Percentiles rank a stretch among this genome's conserved stretches.
Conservation (phyloP, 2,888 invertebrate genomes). For the Leptinotarsa tumamoca region DNA sequence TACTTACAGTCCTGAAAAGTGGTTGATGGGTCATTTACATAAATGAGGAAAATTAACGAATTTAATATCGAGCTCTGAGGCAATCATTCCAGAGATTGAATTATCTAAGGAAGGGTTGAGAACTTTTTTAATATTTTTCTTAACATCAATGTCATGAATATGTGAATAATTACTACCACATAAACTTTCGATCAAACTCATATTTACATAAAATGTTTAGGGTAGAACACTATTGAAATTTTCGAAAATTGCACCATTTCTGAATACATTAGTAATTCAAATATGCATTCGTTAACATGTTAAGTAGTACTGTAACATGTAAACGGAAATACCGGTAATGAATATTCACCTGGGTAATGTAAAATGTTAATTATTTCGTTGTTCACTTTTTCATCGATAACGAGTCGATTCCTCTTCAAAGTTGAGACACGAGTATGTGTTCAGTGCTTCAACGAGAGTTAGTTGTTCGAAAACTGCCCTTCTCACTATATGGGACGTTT, state of each 20-base stretch:
- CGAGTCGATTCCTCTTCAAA: neutral
- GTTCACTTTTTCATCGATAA: neutral
- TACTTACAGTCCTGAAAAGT: too few species aligned
- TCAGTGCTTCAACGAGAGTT: neutral
- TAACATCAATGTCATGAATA: too few species aligned
- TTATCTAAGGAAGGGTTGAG: too few species aligned
- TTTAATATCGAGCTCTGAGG: too few species aligned
- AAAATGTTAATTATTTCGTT: neutral
- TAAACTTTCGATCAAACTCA: too few species aligned
- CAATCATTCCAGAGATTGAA: too few species aligned
- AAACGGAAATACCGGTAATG: constrained; percentile 14
- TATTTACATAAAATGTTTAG: too few species aligned
- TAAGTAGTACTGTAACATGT: neutral
- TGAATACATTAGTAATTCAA: neutral
- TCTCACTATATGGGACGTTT: neutral
- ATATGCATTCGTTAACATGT: neutral
- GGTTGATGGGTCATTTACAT: too few species aligned
- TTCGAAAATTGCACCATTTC: neutral
- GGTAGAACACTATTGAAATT: neutral
- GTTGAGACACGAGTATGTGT: neutral
- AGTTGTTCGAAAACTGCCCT: constrained; percentile 2
- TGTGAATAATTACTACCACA: too few species aligned
- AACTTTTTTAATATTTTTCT: too few species aligned
- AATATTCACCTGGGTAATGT: constrained; percentile 9
- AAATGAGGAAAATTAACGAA: too few species aligned